Percentiles rank a stretch among this genome's conserved stretches.
phyloP scores from a whole-genome alignment of 2,113 vertebrate genomes.

The Paralichthys olivaceus region DNA sequence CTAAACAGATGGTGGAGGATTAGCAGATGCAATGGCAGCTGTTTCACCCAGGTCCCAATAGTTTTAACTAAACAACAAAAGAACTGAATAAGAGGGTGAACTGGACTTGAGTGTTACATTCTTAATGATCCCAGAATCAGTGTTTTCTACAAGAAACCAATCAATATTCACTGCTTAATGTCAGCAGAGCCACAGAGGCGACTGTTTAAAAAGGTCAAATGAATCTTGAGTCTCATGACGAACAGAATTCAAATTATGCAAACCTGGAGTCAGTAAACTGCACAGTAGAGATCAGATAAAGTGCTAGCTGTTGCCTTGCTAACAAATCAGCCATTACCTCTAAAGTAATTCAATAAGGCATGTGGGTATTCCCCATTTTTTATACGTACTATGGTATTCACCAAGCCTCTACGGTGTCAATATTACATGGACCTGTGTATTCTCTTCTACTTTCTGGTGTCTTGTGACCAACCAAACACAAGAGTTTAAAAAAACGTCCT shows the following conservation, averaged over 20 bases:
- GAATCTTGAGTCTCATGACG: conserved; percentile 14
- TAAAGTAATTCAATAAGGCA: not conserved
- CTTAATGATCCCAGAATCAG: conserved; percentile 34
- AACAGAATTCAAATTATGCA: conserved; percentile 23
- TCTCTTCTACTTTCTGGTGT: not conserved
- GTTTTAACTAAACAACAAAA: not conserved
- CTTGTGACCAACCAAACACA: not conserved
- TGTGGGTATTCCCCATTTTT: not conserved
- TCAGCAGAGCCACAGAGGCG: conserved; percentile 6
- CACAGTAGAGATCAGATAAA: not conserved
- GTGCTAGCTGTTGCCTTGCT: not conserved
- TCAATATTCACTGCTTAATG: conserved; percentile 1
- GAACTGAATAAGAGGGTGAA: conserved; percentile 10
- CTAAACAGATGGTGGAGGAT: conserved; percentile 4
- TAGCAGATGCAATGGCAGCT: no score
- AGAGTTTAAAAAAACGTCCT: no score
- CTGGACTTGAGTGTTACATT: not conserved
- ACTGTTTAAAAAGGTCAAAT: conserved; percentile 31
- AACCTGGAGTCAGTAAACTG: not conserved
- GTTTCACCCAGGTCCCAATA: not conserved
- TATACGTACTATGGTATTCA: no score
- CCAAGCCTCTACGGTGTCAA: not conserved
- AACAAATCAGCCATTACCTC: not conserved
- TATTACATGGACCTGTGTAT: not conserved
- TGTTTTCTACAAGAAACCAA: conserved; percentile 26